Base-by-base conservation (phyloP, 2,888 invertebrate species). In the Muschampia plurimacula region DNA sequence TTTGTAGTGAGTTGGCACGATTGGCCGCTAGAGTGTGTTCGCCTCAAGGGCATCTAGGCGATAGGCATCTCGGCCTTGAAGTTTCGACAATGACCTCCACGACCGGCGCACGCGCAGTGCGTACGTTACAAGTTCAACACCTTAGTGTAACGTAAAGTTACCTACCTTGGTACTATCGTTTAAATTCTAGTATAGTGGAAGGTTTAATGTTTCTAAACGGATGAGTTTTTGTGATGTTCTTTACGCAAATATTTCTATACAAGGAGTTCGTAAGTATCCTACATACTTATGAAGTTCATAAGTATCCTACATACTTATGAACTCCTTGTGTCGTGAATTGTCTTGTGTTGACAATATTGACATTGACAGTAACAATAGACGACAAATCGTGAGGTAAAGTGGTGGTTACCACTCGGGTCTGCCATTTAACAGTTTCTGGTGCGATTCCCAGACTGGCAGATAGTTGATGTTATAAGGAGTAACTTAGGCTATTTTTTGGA, bases 61-160 rank as follows among this genome's bases (percentile, higher is more conserved):
- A 85, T 86, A 86, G 72, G 76, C 77, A 84, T 82, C 85, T 80
- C 83, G 87, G 80, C 90, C 90, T 90, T 90, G 89, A 83, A 81
- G 78, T 80, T 86, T 89, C 81, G 89, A 82, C 88, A 89, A 88
- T 89, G 89, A 89, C 89, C 87, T 86, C 82, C 77, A 15, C 64
- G 64, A 22, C 44, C 80, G 83, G 36, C 62, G 67, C 67, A 63
- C 49, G 72, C 67, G 63, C 72, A 72, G 1, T 71, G 66, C 60
- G 71, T 71, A 66, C 65, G 59, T 36, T 70, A 70, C 71, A 66
- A 66, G 71, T 71, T 71, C 71, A 71, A 66, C 49, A 66, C 65
- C 32, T 60, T 60, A 57, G 8, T 60, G 13, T 60, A 59, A 59
- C 32, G 59, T 32, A 15, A 28, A 15, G 39, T 60, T 49, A 39